Conservation (phyloP, 92 coral and sea anemone genomes). For the Galaxea fascicularis region DNA sequence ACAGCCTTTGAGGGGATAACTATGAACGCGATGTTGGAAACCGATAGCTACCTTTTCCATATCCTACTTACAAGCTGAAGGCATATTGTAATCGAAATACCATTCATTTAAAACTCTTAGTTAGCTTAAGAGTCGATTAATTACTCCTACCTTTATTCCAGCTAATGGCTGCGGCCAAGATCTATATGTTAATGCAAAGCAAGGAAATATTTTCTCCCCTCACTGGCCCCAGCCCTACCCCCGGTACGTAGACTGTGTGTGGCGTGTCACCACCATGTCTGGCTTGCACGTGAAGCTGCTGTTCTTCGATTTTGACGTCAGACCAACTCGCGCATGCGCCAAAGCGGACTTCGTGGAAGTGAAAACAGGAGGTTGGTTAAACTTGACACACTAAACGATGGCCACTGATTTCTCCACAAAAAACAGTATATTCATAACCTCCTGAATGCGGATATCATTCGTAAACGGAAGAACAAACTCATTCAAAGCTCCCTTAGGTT, state of each 20-base stretch:
- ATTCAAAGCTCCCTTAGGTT: too few species aligned
- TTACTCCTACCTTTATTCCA: too few species aligned
- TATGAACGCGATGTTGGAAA: too few species aligned
- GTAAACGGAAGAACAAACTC: too few species aligned
- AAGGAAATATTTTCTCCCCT: conserved; percentile 71
- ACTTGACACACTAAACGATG: neutral
- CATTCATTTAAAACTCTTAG: too few species aligned
- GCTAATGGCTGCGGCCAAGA: conserved; percentile 66
- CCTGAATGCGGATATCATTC: neutral
- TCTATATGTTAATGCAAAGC: conserved; percentile 31
- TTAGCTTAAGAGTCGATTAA: too few species aligned
- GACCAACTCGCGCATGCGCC: conserved; percentile 29
- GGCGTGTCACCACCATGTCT: conserved; percentile 52
- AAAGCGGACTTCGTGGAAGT: conserved; percentile 60
- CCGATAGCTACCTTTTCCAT: too few species aligned
- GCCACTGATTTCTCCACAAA: too few species aligned
- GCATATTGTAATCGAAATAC: too few species aligned
- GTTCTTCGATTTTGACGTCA: conserved; percentile 69
- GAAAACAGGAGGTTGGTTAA: conserved; percentile 49
- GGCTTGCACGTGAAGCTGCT: conserved; percentile 56
- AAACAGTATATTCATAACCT: neutral
- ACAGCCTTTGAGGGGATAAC: too few species aligned
- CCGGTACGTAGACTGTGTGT: conserved; percentile 71
- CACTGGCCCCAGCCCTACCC: conserved; percentile 77
- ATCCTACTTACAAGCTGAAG: too few species aligned